Percentiles rank a stretch among this genome's conserved stretches.
These are phyloP conservation scores for Scaptomyza graminum DNA, from an alignment of 1,140 invertebrate genomes.

Conservation along the genomic window DNA sequence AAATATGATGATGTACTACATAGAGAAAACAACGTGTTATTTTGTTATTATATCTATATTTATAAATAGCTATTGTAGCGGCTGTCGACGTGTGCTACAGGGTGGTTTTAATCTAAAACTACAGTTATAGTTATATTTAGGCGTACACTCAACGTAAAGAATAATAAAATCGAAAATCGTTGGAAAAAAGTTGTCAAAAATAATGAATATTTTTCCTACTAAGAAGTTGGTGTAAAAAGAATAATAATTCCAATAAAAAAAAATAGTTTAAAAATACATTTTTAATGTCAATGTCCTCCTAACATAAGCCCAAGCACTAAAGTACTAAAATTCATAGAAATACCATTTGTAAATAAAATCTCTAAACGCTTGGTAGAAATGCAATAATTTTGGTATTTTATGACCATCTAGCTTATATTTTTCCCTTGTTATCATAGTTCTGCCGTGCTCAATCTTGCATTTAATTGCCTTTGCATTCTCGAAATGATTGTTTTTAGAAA, in stretches of 20 bases:
- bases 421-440: background rate
- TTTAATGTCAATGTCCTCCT: background rate
- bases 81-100: conserved; percentile 58
- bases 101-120: conserved; percentile 31
- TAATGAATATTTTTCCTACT: too few species aligned
- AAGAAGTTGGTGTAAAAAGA: too few species aligned
- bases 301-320: background rate
- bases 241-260: too few species aligned
- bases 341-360: background rate
- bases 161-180: background rate
- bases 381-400: background rate
- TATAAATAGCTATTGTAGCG: conserved; percentile 56
- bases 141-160: background rate
- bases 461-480: background rate
- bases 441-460: background rate
- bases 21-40: conserved; percentile 62
- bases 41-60: conserved; percentile 58
- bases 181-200: background rate
- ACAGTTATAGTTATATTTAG: too few species aligned
- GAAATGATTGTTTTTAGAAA: background rate
- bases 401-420: background rate
- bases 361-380: background rate
- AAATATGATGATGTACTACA: conserved; percentile 57
- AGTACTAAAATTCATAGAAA: background rate
- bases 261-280: background rate